Evolutionary conservation across 2,888 invertebrate genomes (phyloP).

Genomic region (Oxystoma pomonae): DNA sequence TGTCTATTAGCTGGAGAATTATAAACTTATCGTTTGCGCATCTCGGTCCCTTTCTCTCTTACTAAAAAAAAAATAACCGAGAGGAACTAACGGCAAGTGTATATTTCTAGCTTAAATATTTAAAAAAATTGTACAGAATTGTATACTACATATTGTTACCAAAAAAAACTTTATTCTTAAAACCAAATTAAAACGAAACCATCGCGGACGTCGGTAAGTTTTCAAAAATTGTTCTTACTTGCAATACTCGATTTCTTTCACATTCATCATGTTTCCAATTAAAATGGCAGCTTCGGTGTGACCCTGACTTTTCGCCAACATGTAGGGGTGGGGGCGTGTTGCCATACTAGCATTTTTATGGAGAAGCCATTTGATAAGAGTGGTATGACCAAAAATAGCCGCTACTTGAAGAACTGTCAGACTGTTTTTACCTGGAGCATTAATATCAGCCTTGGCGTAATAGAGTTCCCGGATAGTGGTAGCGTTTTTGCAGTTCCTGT

Average conservation of each 20-base stretch:
- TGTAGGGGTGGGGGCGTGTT: conserved; percentile 31
- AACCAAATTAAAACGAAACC: not conserved
- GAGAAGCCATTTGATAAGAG: conserved; percentile 35
- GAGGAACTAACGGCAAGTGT: no score
- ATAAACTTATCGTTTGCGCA: no score
- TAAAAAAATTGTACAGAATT: no score
- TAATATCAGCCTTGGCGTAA: conserved; percentile 40
- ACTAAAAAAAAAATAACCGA: no score
- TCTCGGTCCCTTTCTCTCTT: no score
- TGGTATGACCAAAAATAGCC: conserved; percentile 38
- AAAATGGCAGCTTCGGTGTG: conserved; percentile 27
- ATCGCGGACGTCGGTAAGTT: no score
- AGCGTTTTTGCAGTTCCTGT: conserved; percentile 32
- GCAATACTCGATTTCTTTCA: conserved; percentile 11
- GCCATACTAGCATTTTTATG: conserved; percentile 15
- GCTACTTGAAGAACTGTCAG: conserved; percentile 40
- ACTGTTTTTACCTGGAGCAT: conserved; percentile 35
- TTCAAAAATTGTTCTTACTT: not conserved
- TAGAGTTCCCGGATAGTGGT: conserved; percentile 38
- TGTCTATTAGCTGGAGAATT: no score
- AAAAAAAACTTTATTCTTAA: not conserved
- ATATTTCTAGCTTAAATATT: no score
- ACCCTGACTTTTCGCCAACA: conserved; percentile 31
- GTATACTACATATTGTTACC: no score
- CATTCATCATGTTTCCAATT: conserved; percentile 7